phyloP scores from a whole-genome alignment of 2,888 invertebrate genomes.

The Lissonota sp. region DNA sequence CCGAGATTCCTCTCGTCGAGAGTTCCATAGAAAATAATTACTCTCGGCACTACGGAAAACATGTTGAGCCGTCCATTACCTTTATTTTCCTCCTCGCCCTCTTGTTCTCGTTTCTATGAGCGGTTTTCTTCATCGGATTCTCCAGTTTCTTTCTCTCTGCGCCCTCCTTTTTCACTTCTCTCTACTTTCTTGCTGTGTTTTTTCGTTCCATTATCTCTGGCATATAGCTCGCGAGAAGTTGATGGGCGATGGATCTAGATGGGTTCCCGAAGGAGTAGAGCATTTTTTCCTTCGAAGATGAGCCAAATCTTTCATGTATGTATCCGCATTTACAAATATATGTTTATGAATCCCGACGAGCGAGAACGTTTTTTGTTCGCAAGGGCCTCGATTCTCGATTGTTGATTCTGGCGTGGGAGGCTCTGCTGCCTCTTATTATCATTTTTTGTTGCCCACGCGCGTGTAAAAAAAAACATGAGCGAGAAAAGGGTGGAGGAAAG shows the following conservation, averaged over 20 bases:
- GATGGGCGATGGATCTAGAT: constrained; percentile 31
- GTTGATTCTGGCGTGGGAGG: constrained; percentile 56
- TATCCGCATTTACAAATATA: constrained; percentile 2
- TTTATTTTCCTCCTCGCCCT: not conserved
- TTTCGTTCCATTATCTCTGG: constrained; percentile 35
- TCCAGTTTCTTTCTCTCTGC: not conserved
- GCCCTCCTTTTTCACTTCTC: constrained; percentile 25
- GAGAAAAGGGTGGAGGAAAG: constrained; percentile 17
- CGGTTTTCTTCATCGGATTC: constrained; percentile 11
- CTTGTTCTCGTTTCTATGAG: constrained; percentile 6
- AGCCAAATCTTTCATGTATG: constrained; percentile 45
- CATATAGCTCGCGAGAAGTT: constrained; percentile 61
- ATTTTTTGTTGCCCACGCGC: constrained; percentile 38
- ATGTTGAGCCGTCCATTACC: not conserved
- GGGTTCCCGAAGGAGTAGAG: constrained; percentile 34
- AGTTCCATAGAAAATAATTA: constrained; percentile 1
- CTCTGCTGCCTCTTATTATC: constrained; percentile 29
- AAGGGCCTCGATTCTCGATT: constrained; percentile 25
- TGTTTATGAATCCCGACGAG: constrained; percentile 27
- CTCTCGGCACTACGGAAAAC: constrained; percentile 2
- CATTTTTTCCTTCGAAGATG: constrained; percentile 37
- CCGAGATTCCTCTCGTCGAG: not conserved
- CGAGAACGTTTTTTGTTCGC: constrained; percentile 39
- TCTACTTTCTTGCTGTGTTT: constrained; percentile 9
- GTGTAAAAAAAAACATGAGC: constrained; percentile 2